A percentile compares a stretch with the other conserved stretches of the same genome.
Conservation (phyloP, 35 echinoderm and acorn worm genomes). For the Heliocidaris erythrogramma region DNA sequence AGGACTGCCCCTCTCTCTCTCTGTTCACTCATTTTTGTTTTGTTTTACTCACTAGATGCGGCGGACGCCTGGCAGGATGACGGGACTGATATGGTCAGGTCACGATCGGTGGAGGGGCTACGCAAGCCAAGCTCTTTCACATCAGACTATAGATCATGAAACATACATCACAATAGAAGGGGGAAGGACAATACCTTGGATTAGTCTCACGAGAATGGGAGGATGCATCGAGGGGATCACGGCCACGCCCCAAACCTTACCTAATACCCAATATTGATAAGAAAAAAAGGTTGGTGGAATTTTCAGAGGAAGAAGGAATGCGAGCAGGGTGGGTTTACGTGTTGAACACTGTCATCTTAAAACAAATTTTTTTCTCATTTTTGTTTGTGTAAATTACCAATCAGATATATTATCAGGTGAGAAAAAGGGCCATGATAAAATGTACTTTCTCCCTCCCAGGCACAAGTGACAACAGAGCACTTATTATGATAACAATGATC, state of each 20-base stretch:
- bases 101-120: conserved; percentile 64
- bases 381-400: too few relatives aligned
- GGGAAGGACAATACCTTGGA: conserved; percentile 70
- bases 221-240: background rate
- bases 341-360: too few relatives aligned
- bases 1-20: conserved; percentile 23
- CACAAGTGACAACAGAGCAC: too few relatives aligned
- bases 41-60: conserved; percentile 90
- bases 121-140: conserved; percentile 71
- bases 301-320: background rate
- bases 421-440: too few relatives aligned
- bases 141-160: conserved; percentile 84
- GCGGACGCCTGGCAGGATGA: conserved; percentile 71
- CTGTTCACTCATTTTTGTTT: background rate
- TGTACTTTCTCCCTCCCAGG: too few relatives aligned
- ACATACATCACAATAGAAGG: conserved; percentile 60
- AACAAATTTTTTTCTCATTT: too few relatives aligned
- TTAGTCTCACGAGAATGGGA: conserved; percentile 57
- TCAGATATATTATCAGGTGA: too few relatives aligned
- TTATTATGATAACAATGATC: too few relatives aligned
- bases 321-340: background rate
- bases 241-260: background rate
- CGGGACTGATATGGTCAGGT: conserved; percentile 62
- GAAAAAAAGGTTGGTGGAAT: background rate
- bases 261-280: background rate